Evolutionary conservation across 2,797 vertebrate species (phyloP).

Genomic region (Tinamus major): DNA sequence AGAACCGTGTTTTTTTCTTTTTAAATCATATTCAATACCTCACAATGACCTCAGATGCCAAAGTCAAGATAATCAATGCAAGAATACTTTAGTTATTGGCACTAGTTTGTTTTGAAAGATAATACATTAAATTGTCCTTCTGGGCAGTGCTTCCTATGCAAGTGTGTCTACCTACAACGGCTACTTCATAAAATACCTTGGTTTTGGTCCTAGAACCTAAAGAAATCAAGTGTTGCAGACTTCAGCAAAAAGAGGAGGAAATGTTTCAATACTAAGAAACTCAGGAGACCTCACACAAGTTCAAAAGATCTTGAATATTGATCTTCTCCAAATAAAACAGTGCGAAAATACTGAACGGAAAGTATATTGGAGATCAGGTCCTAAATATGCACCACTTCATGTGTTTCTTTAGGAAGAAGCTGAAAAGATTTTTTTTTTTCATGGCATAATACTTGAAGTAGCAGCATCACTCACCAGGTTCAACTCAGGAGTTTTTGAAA

Average conservation of each 20-base stretch:
- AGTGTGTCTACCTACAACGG: not conserved
- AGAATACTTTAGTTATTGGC: not conserved
- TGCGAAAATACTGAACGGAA: not conserved
- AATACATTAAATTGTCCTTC: not conserved
- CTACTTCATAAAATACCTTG: not conserved
- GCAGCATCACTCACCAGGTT: conserved; percentile 86
- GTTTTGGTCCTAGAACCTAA: not conserved
- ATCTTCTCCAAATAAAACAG: not conserved
- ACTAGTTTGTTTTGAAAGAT: not conserved
- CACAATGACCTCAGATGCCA: not conserved
- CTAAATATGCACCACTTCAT: not conserved
- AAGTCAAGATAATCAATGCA: not conserved
- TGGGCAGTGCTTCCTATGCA: not conserved
- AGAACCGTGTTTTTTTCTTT: not conserved
- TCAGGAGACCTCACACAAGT: not conserved
- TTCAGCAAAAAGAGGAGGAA: not conserved
- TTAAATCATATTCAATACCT: not conserved
- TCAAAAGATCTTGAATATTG: not conserved
- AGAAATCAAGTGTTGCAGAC: not conserved
- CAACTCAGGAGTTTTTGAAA: conserved; percentile 89
- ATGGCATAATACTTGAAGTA: not conserved
- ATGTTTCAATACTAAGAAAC: not conserved
- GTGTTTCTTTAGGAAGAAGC: not conserved
- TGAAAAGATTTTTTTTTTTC: not conserved
- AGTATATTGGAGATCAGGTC: not conserved